Conservation (phyloP, 2,888 invertebrate genomes). For the Pollenia amentaria region DNA sequence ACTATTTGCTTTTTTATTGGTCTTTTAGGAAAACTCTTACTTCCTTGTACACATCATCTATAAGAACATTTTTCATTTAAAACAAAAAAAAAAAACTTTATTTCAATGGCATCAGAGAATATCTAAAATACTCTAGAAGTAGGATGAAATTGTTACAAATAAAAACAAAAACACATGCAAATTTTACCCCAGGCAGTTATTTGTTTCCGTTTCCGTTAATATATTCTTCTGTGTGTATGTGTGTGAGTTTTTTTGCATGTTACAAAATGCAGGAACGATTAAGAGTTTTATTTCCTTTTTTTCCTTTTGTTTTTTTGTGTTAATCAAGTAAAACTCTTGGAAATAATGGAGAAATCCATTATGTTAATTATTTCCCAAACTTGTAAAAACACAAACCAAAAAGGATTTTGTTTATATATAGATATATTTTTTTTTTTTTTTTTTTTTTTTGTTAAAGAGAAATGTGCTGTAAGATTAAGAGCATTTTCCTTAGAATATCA, state of each 20-base stretch:
- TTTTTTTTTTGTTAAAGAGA: background rate
- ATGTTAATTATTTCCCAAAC: slow-evolving; percentile 57
- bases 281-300: background rate
- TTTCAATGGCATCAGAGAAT: slow-evolving; percentile 1
- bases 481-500: too few species aligned
- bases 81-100: background rate
- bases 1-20: slow-evolving; percentile 47
- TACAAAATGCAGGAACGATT: background rate
- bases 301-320: background rate
- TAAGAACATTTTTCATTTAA: background rate
- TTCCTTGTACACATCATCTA: slow-evolving; percentile 3
- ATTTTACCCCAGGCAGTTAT: slow-evolving; percentile 69
- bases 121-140: slow-evolving; percentile 1
- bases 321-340: slow-evolving; percentile 13
- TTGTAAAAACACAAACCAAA: slow-evolving; percentile 7
- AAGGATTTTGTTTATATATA: background rate
- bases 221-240: slow-evolving; percentile 22
- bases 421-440: too few species aligned
- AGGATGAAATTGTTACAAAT: slow-evolving; percentile 13
- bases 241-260: background rate
- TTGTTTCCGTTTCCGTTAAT: slow-evolving; percentile 59
- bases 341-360: slow-evolving; percentile 43
- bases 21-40: slow-evolving; percentile 52
- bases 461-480: too few species aligned
- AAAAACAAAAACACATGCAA: slow-evolving; percentile 54